Base-by-base conservation (phyloP, 2,888 invertebrate genomes). In the Bombylius discolor region DNA sequence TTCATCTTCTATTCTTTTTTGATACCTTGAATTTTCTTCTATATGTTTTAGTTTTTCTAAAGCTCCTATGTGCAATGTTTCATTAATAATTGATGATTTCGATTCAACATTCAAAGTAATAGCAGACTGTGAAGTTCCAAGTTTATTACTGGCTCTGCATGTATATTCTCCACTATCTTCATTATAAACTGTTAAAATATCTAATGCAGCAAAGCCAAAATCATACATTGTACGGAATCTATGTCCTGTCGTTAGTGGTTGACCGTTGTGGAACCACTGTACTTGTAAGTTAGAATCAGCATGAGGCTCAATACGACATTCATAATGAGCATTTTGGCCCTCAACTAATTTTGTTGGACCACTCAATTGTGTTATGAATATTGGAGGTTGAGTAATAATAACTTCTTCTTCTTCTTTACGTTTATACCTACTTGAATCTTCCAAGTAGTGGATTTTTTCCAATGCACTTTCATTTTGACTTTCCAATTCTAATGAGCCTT, bases 121-220 rank as follows among this genome's bases (percentile, higher is more conserved):
- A 0, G 88, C 85, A 47, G 90, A 91, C 57, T 82, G 79, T 4
- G 91, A 90, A 72, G 87, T 84, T 63, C 93, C 94, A 60, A 90
- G 76, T 63, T 83, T 84, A 71, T 94, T 94, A 54, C 88, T 90
- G 52, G 89, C 92, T 67, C 82, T 84, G 73, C 91, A 90, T 13
- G 88, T 89, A 67, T 93, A 93, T 71, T 90, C 90, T 54, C 96
- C 96, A 61, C 91, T 87, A 72, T 98, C 98, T 76, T 94, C 94
- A 23, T 88, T 87, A 66, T 94, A 92, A 3, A 94, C 94, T 47
- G 92, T 89, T 36, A 95, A 79, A 59, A 99, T 89, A 71, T 99
- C 98, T 60, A 99, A 80, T 53, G 97, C 90, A 56, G 95, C 94
- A 74, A 95, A 97, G 49, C 98, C 98, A 72, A 99, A 98, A 71